phyloP scores from a whole-genome alignment of 2,113 vertebrate species.

The Pluvianellus socialis region DNA sequence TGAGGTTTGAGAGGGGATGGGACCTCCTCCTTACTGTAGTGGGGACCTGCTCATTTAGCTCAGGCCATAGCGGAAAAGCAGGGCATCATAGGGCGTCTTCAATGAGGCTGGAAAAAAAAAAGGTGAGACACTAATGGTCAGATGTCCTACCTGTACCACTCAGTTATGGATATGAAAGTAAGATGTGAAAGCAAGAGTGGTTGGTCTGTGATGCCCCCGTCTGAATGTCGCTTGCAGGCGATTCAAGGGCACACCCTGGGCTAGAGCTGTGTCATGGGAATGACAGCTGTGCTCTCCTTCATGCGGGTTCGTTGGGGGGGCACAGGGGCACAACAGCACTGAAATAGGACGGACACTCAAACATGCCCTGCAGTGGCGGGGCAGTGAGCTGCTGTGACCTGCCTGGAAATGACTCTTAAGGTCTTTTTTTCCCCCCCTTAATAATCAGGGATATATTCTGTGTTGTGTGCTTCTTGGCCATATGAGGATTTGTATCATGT shows the following conservation, averaged over 20 bases:
- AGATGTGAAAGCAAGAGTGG: not conserved
- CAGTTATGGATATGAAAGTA: not conserved
- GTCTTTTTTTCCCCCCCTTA: not conserved
- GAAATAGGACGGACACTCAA: not conserved
- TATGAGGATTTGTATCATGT: not conserved
- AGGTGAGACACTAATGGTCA: not conserved
- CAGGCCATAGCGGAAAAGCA: rapidly evolving
- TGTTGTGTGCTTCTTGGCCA: not conserved
- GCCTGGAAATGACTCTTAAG: not conserved
- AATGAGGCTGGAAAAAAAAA: not conserved
- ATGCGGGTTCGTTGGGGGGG: rapidly evolving
- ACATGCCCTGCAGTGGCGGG: not conserved
- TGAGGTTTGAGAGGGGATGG: not conserved
- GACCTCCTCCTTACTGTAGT: not conserved
- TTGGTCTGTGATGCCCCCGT: not conserved
- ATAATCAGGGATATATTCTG: not conserved
- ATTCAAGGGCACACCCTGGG: not conserved
- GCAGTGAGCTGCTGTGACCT: not conserved
- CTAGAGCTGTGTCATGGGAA: not conserved
- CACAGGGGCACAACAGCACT: not conserved
- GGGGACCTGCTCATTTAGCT: not conserved
- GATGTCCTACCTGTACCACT: not conserved
- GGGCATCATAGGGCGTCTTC: not conserved
- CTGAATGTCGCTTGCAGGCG: not conserved
- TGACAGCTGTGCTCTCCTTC: not conserved